A percentile compares a stretch with the other conserved stretches of the same genome.
These are phyloP conservation scores for Dendrocopos noguchii DNA, from an alignment of 2,113 vertebrate species.

Conservation along the genomic window DNA sequence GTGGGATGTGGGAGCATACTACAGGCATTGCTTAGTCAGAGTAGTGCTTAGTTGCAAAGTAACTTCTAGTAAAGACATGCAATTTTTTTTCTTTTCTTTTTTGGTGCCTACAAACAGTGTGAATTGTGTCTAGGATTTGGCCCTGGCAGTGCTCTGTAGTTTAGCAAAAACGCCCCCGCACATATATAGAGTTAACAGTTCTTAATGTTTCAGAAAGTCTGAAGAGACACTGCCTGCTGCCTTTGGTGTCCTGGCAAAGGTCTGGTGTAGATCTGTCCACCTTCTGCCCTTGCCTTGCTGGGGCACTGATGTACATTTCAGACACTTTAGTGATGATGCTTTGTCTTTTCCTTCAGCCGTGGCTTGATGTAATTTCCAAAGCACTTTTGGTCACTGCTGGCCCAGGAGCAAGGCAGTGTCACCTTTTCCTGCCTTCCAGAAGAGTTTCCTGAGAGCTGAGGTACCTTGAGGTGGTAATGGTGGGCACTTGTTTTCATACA, in stretches of 20 bases:
- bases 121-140: neutral
- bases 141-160: neutral
- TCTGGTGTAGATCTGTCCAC: neutral
- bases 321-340: neutral
- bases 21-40: accelerated
- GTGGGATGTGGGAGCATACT: neutral
- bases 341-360: neutral
- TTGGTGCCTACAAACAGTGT: neutral
- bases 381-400: neutral
- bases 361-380: neutral
- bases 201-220: neutral
- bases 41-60: neutral
- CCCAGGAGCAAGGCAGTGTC: neutral
- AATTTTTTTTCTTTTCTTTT: no score
- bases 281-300: neutral
- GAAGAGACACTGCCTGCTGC: neutral
- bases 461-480: neutral
- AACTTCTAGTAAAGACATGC: neutral
- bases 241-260: neutral
- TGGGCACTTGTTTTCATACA: neutral
- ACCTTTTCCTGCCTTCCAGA: neutral
- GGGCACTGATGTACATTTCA: neutral
- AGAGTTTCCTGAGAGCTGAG: neutral
- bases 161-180: neutral
- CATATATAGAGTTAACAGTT: neutral